Percentiles rank a stretch among this genome's conserved stretches.
phyloP scores from a whole-genome alignment of 2,797 vertebrate species.

The Tolypeutes matacus region DNA sequence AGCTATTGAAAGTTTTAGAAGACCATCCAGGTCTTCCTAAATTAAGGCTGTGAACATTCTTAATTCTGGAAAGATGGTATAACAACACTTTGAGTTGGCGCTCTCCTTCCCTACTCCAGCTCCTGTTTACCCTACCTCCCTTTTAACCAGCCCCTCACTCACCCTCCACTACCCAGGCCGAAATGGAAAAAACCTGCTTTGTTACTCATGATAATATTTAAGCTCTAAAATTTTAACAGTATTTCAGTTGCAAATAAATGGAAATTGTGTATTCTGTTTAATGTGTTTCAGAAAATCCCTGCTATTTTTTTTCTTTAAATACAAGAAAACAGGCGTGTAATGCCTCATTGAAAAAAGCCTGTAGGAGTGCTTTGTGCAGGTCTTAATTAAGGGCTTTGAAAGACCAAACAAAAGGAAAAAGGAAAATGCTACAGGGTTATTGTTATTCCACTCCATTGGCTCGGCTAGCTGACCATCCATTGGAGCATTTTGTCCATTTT shows the following conservation, averaged over 20 bases:
- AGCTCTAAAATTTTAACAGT: constrained; percentile 88
- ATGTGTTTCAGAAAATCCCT: constrained; percentile 88
- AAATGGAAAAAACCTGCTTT: constrained; percentile 75
- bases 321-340: constrained; percentile 92
- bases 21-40: constrained; percentile 48
- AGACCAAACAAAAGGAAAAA: constrained; percentile 90
- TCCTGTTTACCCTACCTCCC: constrained; percentile 30
- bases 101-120: not conserved
- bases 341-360: constrained; percentile 89
- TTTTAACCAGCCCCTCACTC: not conserved
- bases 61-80: constrained; percentile 49
- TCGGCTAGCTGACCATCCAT: constrained; percentile 90
- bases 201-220: constrained; percentile 86
- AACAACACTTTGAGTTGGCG: not conserved
- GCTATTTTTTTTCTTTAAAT: constrained; percentile 88
- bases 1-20: constrained; percentile 35
- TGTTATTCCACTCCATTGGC: constrained; percentile 93
- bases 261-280: constrained; percentile 88
- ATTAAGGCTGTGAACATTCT: constrained; percentile 33
- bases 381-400: constrained; percentile 92
- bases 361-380: constrained; percentile 89
- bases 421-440: constrained; percentile 91
- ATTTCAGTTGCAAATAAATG: constrained; percentile 88
- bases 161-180: constrained; percentile 62
- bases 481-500: constrained; percentile 94